Conservation (phyloP, 1,140 invertebrate species). For the Drosophila nigrodunni region DNA sequence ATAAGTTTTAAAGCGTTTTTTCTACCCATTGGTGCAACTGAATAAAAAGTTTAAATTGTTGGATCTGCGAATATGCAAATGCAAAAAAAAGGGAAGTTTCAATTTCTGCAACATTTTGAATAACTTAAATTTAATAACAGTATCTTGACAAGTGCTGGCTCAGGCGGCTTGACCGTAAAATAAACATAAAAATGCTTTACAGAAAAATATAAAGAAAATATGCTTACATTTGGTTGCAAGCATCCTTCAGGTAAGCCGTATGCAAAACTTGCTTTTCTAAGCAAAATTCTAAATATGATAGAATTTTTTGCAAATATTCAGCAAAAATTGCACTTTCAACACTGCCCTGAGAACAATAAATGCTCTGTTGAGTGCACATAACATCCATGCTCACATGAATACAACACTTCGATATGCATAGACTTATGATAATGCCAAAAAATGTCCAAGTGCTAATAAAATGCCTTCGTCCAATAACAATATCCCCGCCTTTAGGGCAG, state of each 20-base stretch:
- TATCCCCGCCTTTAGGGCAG: slow-evolving; percentile 24
- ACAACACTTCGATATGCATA: slow-evolving; percentile 29
- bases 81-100: neutral
- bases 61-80: slow-evolving; percentile 18
- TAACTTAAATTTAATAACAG: slow-evolving; percentile 30
- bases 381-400: neutral
- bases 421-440: slow-evolving; percentile 46
- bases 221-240: slow-evolving; percentile 9
- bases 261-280: slow-evolving; percentile 11
- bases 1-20: neutral
- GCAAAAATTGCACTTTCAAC: slow-evolving; percentile 30
- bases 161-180: slow-evolving; percentile 32
- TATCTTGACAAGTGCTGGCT: slow-evolving; percentile 20
- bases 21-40: slow-evolving; percentile 5
- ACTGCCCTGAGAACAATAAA: slow-evolving; percentile 37
- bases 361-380: slow-evolving; percentile 6
- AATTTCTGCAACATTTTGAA: slow-evolving; percentile 22
- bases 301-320: slow-evolving; percentile 41
- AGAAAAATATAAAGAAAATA: slow-evolving; percentile 35
- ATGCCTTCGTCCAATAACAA: slow-evolving; percentile 26
- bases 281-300: slow-evolving; percentile 43
- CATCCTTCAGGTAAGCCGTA: slow-evolving; percentile 33
- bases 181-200: slow-evolving; percentile 41
- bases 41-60: slow-evolving; percentile 16
- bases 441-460: slow-evolving; percentile 51